phyloP scores from a whole-genome alignment of 2,888 invertebrate species.

The Synergus umbraculus region DNA sequence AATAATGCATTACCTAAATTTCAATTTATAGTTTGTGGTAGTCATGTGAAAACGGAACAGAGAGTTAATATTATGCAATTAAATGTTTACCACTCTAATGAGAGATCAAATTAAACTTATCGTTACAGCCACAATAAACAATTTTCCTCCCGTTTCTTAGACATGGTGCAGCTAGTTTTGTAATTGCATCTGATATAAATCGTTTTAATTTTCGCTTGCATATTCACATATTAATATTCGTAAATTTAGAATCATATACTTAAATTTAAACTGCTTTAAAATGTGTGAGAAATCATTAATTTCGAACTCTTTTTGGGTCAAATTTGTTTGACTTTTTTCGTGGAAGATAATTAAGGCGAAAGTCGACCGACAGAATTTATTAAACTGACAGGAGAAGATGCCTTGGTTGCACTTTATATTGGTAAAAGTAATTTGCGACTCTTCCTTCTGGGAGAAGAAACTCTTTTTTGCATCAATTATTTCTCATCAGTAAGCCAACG shows the following conservation, averaged over 20 bases:
- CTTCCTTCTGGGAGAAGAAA: constrained; percentile 22
- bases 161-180: constrained; percentile 2
- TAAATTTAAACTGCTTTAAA: neutral
- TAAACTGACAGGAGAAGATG: constrained; percentile 36
- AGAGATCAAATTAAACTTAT: constrained; percentile 32
- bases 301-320: constrained; percentile 38
- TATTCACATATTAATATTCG: neutral
- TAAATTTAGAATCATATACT: neutral
- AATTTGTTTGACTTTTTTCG: constrained; percentile 39
- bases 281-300: constrained; percentile 6
- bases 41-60: constrained; percentile 6
- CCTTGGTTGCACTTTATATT: constrained; percentile 32
- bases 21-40: constrained; percentile 18
- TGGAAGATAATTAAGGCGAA: constrained; percentile 39
- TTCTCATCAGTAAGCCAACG: constrained; percentile 27
- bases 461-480: constrained; percentile 35
- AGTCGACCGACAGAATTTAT: constrained; percentile 40
- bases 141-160: neutral
- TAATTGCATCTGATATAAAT: neutral
- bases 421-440: constrained; percentile 36
- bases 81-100: constrained; percentile 17
- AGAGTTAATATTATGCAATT: constrained; percentile 33
- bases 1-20: constrained; percentile 8
- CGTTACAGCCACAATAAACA: constrained; percentile 22
- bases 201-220: neutral